A percentile compares a stretch with the other conserved stretches of the same genome.
Conservation (phyloP, 2,888 invertebrate species). For the Trypoxylon attenuatum region DNA sequence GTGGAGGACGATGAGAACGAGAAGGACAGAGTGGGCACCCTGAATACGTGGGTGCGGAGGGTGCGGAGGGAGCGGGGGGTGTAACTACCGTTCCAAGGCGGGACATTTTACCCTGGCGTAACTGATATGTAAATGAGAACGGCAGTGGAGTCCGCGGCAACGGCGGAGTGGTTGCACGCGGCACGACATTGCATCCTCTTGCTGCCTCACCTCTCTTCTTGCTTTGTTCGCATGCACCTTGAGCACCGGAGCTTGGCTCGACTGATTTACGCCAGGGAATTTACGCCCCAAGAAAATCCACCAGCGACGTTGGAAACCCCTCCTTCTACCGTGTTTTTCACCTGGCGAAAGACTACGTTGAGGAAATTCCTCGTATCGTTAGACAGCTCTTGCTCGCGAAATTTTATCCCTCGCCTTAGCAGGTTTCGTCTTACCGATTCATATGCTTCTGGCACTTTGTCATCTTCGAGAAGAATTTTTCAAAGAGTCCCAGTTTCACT, state of each 20-base stretch:
- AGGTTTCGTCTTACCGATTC: no score
- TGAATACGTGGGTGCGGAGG: no score
- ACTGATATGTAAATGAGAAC: constrained; percentile 57
- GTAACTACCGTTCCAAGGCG: constrained; percentile 15
- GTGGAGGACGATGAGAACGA: not conserved
- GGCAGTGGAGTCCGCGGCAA: constrained; percentile 26
- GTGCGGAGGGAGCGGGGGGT: no score
- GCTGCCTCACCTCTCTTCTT: constrained; percentile 8
- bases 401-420: no score
- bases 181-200: constrained; percentile 19
- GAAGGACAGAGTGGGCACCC: not conserved
- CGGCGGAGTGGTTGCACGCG: constrained; percentile 18
- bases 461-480: no score
- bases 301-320: no score
- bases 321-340: no score
- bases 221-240: constrained; percentile 25
- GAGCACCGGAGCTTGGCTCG: constrained; percentile 34
- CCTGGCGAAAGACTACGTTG: no score
- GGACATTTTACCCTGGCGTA: constrained; percentile 45
- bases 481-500: no score
- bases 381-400: no score
- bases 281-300: not conserved
- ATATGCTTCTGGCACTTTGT: no score
- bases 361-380: no score
- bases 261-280: not conserved